A percentile compares a stretch with the other conserved stretches of the same genome.
phyloP scores from a whole-genome alignment of 2,113 vertebrate genomes.

The Odontophorus gujanensis region DNA sequence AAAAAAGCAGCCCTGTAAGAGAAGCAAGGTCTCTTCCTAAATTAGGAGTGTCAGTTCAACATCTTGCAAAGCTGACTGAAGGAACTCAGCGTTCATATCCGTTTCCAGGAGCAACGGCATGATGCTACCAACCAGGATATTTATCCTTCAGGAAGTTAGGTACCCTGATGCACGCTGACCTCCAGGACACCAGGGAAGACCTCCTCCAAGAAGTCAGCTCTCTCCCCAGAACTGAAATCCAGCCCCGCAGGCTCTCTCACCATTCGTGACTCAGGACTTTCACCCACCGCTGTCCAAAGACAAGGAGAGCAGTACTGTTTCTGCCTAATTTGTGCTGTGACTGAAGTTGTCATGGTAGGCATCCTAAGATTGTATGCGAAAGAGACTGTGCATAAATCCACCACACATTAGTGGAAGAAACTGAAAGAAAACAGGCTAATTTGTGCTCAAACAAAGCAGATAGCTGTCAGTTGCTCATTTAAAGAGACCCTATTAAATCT shows the following conservation, averaged over 20 bases:
- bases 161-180: not conserved
- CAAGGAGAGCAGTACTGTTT: not conserved
- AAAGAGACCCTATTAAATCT: conserved; percentile 56
- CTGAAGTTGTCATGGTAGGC: not conserved
- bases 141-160: not conserved
- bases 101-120: not conserved
- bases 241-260: not conserved
- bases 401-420: not conserved
- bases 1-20: not conserved
- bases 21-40: not conserved
- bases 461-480: conserved; percentile 58
- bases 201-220: not conserved
- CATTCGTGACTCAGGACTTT: not conserved
- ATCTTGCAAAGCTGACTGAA: not conserved
- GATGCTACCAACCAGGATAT: not conserved
- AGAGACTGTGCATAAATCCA: not conserved
- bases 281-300: not conserved
- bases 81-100: not conserved
- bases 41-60: not conserved
- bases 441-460: conserved; percentile 47
- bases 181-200: not conserved
- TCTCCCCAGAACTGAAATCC: not conserved
- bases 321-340: not conserved
- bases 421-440: conserved; percentile 25
- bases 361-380: not conserved